Base-by-base conservation (phyloP, 2,888 invertebrate species). In the Aleiodes testaceus region DNA sequence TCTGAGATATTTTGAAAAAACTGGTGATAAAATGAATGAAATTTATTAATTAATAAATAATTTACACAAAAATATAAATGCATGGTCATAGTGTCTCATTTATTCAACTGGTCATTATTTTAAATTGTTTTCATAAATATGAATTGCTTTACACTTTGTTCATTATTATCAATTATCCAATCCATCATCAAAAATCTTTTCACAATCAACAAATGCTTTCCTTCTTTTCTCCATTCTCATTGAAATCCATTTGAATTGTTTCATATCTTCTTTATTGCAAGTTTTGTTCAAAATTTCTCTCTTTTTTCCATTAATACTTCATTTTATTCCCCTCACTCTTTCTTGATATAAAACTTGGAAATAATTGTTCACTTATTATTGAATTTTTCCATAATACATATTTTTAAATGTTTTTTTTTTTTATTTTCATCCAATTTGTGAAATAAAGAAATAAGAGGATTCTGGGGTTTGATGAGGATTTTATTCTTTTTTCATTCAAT, bases 331-430 rank as follows among this genome's bases (percentile, higher is more conserved):
- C 26, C 55, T 26, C 36, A 36, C 16, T 14, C 16, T 80, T 82
- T 79, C 81, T 79, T 80, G 82, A 84, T 85, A 85, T 83, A 84
- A 84, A 85, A 84, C 78, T 79, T 79, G 79, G 26, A 26, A 26
- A 26, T 26, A 26, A 26, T 26, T 5, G 73, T 77, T 26, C 78
- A 71, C 45, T 45, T 26, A 12, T 64, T 42, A 5, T 26, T 2
- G 26, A 26, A 26, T 26, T 26, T 26, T 26, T 26, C 5, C 26
- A 26, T 26, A n/a, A n/a, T 55, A 45, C 18, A n/a, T 52, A 18
- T 52, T 11, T 42, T 12, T 11, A 42, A 36, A 65, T 49, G 14
- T 42, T 81, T 81, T 81, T 79, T 78, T 4, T 26, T 26, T 26
- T 79, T 79, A 14, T 55, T 55, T 36, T 55, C 36, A 7, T 55